Evolutionary conservation across 2,888 invertebrate genomes (phyloP).

Genomic region (Acronicta psi): DNA sequence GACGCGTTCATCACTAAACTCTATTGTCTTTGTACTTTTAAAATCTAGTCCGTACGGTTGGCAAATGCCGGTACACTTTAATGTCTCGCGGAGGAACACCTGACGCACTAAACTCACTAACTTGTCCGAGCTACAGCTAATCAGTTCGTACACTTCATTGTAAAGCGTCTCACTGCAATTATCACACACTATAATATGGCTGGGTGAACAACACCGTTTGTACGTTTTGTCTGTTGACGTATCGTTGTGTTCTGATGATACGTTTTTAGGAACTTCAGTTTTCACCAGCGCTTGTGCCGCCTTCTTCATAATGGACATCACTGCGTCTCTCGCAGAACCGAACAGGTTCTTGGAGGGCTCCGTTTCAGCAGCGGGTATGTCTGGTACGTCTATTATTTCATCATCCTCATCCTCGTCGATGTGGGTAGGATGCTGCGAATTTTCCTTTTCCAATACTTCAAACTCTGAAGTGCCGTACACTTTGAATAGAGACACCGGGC

Average conservation of each 20-base stretch:
- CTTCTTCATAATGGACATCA: conserved; percentile 97
- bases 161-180: conserved; percentile 93
- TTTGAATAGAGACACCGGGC: conserved; percentile 98
- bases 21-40: conserved; percentile 87
- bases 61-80: conserved; percentile 90
- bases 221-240: conserved; percentile 79
- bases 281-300: conserved; percentile 96
- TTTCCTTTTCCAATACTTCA: conserved; percentile 95
- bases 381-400: conserved; percentile 90
- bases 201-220: conserved; percentile 92
- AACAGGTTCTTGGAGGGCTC: conserved; percentile 92
- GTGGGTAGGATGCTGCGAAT: conserved; percentile 90
- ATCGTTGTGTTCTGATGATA: conserved; percentile 84
- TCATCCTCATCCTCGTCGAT: conserved; percentile 91
- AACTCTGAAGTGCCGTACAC: conserved; percentile 98
- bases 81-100: conserved; percentile 89
- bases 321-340: conserved; percentile 96
- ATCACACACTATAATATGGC: conserved; percentile 92
- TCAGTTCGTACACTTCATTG: conserved; percentile 91
- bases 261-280: conserved; percentile 90
- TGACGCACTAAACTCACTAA: conserved; percentile 90
- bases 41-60: conserved; percentile 90
- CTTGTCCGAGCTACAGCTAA: conserved; percentile 91
- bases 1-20: conserved; percentile 83
- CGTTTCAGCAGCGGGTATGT: conserved; percentile 80